These are phyloP conservation scores for Sula dactylatra DNA, from an alignment of 2,113 vertebrate species.

Conservation along the genomic window DNA sequence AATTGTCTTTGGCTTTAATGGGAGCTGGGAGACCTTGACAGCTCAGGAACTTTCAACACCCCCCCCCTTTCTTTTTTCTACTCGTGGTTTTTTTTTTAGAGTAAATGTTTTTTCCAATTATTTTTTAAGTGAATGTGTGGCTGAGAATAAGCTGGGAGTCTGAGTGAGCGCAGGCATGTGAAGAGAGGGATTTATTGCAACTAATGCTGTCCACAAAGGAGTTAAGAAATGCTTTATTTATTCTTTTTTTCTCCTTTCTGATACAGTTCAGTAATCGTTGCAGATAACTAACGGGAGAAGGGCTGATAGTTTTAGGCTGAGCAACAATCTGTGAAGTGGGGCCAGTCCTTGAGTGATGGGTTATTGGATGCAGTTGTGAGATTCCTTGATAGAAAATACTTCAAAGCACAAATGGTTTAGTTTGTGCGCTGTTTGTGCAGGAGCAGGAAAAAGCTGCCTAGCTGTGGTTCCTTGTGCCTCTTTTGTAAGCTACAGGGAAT, in stretches of 20 bases:
- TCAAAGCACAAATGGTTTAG: neutral
- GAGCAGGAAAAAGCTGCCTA: neutral
- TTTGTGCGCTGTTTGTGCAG: neutral
- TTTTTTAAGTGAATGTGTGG: neutral
- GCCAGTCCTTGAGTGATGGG: neutral
- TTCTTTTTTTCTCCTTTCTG: neutral
- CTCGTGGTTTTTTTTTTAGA: neutral
- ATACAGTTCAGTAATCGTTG: neutral
- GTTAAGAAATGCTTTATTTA: neutral
- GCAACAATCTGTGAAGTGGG: neutral
- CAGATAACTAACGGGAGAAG: neutral
- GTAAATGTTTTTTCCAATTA: neutral
- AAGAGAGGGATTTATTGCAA: neutral
- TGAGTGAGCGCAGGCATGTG: neutral
- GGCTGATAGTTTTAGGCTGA: neutral
- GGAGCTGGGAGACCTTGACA: neutral
- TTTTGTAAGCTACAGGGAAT: neutral
- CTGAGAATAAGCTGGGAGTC: neutral
- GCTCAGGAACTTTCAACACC: slow-evolving; percentile 4
- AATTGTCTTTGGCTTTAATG: neutral
- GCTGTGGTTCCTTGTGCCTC: neutral
- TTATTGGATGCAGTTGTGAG: neutral
- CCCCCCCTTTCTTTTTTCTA: fast-evolving
- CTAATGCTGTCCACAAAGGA: neutral
- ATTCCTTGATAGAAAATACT: neutral